Evolutionary conservation across 2,797 vertebrate genomes (phyloP).

Genomic region (Calcarius lapponicus): DNA sequence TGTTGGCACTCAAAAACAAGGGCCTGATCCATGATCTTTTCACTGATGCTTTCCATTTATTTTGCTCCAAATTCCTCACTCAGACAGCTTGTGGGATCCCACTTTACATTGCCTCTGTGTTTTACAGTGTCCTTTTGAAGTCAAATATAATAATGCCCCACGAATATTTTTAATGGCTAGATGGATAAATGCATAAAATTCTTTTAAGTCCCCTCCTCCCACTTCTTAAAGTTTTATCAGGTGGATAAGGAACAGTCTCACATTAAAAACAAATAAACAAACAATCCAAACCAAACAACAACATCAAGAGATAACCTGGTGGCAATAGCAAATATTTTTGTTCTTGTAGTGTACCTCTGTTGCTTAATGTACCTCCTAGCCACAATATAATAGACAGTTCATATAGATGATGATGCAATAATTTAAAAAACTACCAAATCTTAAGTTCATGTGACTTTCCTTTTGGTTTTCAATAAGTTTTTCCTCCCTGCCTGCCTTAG

Average conservation of each 20-base stretch:
- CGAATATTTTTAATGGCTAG: neutral
- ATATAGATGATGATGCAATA: neutral
- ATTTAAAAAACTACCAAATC: neutral
- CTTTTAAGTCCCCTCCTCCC: neutral
- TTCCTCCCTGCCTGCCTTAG: neutral
- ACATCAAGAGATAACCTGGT: neutral
- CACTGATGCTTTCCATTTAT: neutral
- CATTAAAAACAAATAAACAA: neutral
- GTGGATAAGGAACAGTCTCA: neutral
- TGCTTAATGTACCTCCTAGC: neutral
- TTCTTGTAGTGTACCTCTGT: neutral
- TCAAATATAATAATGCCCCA: neutral
- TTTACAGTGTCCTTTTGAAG: neutral
- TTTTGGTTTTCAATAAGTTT: constrained; percentile 3
- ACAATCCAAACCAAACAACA: neutral
- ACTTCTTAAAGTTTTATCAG: neutral
- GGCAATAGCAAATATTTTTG: neutral
- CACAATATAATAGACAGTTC: neutral
- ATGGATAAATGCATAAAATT: neutral
- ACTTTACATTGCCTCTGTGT: neutral
- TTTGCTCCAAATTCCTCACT: neutral
- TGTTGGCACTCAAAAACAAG: neutral
- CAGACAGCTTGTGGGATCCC: neutral
- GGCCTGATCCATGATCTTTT: neutral
- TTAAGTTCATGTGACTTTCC: neutral